Conservation (phyloP, 2,113 vertebrate genomes). For the Neodontobutis hainanensis region DNA sequence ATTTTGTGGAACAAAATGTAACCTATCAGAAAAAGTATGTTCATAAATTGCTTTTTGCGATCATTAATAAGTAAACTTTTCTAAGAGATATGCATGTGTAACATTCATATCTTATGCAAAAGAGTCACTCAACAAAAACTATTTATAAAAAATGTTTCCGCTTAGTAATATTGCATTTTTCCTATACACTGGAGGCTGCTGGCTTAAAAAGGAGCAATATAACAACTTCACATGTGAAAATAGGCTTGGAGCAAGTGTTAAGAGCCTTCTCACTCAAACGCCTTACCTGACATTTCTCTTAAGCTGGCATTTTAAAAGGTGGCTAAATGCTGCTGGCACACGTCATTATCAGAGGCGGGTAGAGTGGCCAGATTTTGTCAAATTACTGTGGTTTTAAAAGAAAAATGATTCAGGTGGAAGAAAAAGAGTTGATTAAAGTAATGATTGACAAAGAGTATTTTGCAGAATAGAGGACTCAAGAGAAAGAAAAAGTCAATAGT, state of each 20-base stretch:
- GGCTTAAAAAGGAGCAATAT: background rate
- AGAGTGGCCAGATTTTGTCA: background rate
- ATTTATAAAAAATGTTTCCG: no score
- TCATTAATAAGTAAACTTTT: no score
- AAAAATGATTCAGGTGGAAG: no score
- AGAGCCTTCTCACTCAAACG: background rate
- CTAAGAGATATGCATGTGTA: no score
- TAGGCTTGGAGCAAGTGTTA: background rate
- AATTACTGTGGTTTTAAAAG: background rate
- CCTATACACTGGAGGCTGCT: background rate
- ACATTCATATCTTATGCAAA: no score
- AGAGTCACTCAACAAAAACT: no score
- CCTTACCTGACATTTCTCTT: background rate
- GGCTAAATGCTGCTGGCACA: background rate
- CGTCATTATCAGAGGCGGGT: conserved; percentile 1
- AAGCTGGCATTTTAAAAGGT: conserved; percentile 2
- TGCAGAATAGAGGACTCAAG: no score
- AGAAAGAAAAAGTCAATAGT: no score
- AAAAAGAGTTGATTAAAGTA: no score
- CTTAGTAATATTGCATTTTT: background rate
- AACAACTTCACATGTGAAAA: conserved; percentile 1
- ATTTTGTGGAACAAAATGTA: no score
- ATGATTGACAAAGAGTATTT: no score
- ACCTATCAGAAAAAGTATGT: background rate
- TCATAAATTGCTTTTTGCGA: background rate